Evolutionary conservation across 1,140 invertebrate genomes (phyloP), one percentile per base, ranked within the genome.

Genomic region (Tyrophagus putrescentiae): DNA sequence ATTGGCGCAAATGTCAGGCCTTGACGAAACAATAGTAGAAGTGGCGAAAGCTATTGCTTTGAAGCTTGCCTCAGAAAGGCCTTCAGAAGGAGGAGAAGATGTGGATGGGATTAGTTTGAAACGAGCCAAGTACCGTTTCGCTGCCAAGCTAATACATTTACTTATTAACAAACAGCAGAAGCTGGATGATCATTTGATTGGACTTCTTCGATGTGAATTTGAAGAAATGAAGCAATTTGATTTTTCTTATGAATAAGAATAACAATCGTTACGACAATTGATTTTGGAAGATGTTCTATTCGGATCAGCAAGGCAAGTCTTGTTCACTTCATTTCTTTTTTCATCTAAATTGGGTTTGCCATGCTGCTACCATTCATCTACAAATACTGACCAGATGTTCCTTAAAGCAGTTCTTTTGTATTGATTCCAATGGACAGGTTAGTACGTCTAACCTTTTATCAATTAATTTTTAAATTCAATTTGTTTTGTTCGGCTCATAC

Each of bases 1-100:
- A 21, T n/a, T 65, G 11, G 64, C 64, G n/a, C 33, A 65, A 61
- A 23, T 59, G n/a, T 61, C 60, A 9, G 31, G 18, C 4, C 34
- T 64, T 9, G 58, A 63, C 25, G 16, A 41, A 31, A 21, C 6
- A 23, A 60, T 65, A 4, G 16, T 63, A 11, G 7, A 29, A 27
- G 41, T 61, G 7, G 64, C 64, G 7, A 50, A 61, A 29, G 39
- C 16, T 5, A 42, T 59, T 25, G 39, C 57, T 33, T 13, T 28
- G 21, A 50, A 18, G 3, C 25, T 42, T 3, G 4, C 21, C 25
- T 27, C 25, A 31, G 21, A 3, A 9, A 13, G 31, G 13, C 2
- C 21, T 50, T 16, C 45, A 16, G 13, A 28, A 25, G 45, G 31
- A 9, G 31, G 31, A 28, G 48, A n/a, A 52, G 23, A 3, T 9